Evolutionary conservation across 2,113 vertebrate genomes (phyloP), one percentile per base, ranked within the genome.

Genomic region (Pygoscelis antarcticus): DNA sequence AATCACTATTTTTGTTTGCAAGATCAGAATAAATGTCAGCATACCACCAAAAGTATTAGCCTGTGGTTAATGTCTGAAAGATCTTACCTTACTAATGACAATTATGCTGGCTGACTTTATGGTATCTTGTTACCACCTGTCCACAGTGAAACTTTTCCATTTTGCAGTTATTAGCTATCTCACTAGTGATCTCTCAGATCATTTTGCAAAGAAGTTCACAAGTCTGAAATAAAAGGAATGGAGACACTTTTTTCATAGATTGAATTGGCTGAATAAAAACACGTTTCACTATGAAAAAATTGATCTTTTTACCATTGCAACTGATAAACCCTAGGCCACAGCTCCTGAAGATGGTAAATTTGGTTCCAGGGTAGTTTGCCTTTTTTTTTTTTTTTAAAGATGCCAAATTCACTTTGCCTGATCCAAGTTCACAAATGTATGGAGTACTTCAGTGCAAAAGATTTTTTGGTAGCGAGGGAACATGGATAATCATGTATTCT

Each of bases 41-140:
- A 12, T 38, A 71, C 23, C 52, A 90, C 21, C 38, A 54, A 9
- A 71, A 69, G 17, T 30, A 76, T 70, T 54, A 77, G 22, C 44
- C 58, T 75, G 65, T 13, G 36, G 25, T 40, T 89, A 64, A 69
- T 13, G n/a, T 49, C 49, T 91, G 62, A 68, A 52, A 66, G n/a
- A 82, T 57, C 93, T 98, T 91, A 98, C 97, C 97, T 97, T 94
- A 58, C 79, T 89, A 77, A 98, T 54, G 40, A 98, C 96, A 81
- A 97, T 93, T 38, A 98, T 34, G 30, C 79, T 97, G 44, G 66
- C 79, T 21, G 97, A 97, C 13, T 98, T 96, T 5, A 83, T 15
- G n/a, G 97, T 87, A 86, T 97, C 97, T 84, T 80, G 89, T 88
- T 68, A 98, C 89, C 88, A 98, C 88, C 77, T 98, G 97, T 44